Conservation (phyloP, 2,113 vertebrate species). For the Bos indicus region DNA sequence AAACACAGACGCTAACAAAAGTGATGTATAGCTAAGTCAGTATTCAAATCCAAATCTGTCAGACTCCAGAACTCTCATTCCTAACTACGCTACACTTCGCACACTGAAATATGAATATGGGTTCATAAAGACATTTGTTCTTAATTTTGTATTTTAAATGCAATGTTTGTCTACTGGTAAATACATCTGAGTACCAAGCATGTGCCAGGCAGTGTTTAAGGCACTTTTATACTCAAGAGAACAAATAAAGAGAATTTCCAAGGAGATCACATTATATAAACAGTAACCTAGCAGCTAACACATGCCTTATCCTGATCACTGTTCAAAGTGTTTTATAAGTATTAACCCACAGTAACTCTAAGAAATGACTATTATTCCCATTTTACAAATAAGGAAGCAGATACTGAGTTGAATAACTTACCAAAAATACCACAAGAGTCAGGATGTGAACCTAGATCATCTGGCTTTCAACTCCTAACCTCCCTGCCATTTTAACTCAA, state of each 20-base stretch:
- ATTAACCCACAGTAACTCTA: not conserved
- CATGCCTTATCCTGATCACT: not conserved
- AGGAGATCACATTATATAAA: not conserved
- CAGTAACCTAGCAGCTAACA: not conserved
- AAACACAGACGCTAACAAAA: not conserved
- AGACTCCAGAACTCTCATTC: not conserved
- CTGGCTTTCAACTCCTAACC: not conserved
- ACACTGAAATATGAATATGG: not conserved
- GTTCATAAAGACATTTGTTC: not conserved
- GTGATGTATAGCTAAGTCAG: not conserved
- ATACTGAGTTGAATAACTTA: not conserved
- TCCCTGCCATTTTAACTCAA: not conserved
- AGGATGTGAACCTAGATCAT: not conserved
- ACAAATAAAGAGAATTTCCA: not conserved
- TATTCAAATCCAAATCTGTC: not conserved
- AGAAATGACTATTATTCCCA: not conserved
- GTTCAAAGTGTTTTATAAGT: not conserved
- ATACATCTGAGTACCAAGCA: not conserved
- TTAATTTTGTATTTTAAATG: not conserved
- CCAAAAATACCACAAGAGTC: not conserved
- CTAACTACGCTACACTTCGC: not conserved
- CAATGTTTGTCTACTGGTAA: not conserved
- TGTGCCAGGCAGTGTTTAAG: not conserved
- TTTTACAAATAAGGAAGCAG: not conserved
- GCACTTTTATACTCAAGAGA: not conserved